Base-by-base conservation (phyloP, 2,797 vertebrate genomes). In the Microctenopoma stevenorrisi region DNA sequence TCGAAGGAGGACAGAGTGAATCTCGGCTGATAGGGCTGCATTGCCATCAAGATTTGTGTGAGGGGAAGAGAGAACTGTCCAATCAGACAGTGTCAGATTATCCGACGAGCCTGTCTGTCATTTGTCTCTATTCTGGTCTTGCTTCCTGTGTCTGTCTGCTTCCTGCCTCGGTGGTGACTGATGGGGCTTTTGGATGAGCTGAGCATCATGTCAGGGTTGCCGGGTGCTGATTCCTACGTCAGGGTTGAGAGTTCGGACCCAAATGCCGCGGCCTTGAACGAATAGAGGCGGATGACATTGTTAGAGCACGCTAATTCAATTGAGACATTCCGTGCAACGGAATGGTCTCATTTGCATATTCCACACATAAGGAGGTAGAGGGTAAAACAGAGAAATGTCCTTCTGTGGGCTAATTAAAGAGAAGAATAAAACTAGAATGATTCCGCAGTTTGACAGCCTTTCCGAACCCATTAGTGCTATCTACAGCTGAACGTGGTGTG, bases 61-160 rank as follows among this genome's bases (percentile, higher is more conserved):
- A 48, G 4, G 43, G 44, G 35, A 56, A 40, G 57, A 26, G 18
- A 28, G 73, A 77, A 64, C 59, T 26, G 74, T 77, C 80, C 80
- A 85, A 86, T 88, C 88, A 78, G 67, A 74, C 69, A 15, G 78
- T 81, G 86, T 89, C 87, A 84, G 75, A 86, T 88, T 85, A 69
- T 79, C 71, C 78, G 74, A 79, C 75, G 59, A 64, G 73, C 73
- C 69, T 76, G 79, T 90, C 90, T 26, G 50, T 90, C 83, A 86
- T 88, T 77, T 38, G 68, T 89, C 87, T 85, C 62, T 26, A 49
- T 54, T 49, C 54, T 12, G 38, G 40, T 68, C 77, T 70, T 12
- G 65, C 76, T 84, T 90, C 84, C 73, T 78, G 82, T 86, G 85
- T 83, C 86, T 83, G 81, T 88, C 84, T 81, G 86, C 77, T 88